Evolutionary conservation across 1,140 invertebrate genomes (phyloP), one percentile per base, ranked within the genome.

Genomic region (Pristionchus pacificus): DNA sequence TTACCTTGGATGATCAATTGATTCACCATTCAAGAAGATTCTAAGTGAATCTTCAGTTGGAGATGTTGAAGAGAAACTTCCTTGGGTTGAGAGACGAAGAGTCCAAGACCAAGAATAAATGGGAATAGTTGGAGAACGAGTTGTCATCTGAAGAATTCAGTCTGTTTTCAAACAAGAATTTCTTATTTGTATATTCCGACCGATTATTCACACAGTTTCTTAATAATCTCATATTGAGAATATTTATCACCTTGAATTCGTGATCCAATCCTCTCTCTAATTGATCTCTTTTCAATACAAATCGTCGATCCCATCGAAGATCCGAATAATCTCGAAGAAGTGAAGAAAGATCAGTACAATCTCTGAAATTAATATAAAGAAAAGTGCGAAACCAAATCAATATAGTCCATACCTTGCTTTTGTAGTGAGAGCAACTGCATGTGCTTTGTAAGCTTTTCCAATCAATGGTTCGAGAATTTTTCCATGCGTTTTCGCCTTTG

Each of bases 401-500:
- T 49, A 49, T 49, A 6, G 19, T 10, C 38, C 38, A 49, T 10
- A 49, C 6, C 6, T 19, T 49, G 38, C 38, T 49, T 19, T 49
- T 49, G 38, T 49, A 49, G 38, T 19, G 38, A 49, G 38, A 49
- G 38, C 6, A 19, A 49, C 38, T 49, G 38, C 38, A 49, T 49
- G 38, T 10, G 38, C 38, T 19, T 49, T 49, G 38, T 49, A 49
- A 10, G 38, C 38, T 10, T 10, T 6, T 6, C 6, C 6, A 19
- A 49, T 49, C 38, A 49, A 49, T 6, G 38, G 38, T 70, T 77
- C 27, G 14, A 58, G 25, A 10, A 14, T 2, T 65, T 29, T 58
- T 24, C 85, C 84, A 68, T 85, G 84, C 70, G 80, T 86, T 67
- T 86, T 86, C 78, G 86, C 86, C n/a, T 85, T 84, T 30, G 78